Percentiles rank a stretch among this genome's conserved stretches.
phyloP scores from a whole-genome alignment of 2,888 invertebrate species.

The Cheilosia scutellata region DNA sequence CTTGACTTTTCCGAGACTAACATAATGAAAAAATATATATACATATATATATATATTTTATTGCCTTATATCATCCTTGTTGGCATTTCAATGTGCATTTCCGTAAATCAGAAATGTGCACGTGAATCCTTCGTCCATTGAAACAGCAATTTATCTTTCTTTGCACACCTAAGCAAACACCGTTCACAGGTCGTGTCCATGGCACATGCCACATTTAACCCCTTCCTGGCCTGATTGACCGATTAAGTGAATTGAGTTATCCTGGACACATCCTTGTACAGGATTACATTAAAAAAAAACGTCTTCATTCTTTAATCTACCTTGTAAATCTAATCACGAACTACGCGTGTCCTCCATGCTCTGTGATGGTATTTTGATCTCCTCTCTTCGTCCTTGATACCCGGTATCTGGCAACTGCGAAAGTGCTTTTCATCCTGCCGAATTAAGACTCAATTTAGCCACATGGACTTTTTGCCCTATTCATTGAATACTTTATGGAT shows the following conservation, averaged over 20 bases:
- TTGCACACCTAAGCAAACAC: slow-evolving; percentile 21
- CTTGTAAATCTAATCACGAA: slow-evolving; percentile 55
- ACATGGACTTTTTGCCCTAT: slow-evolving; percentile 11
- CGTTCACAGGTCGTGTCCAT: slow-evolving; percentile 32
- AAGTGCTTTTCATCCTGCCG: slow-evolving; percentile 24
- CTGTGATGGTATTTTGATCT: slow-evolving; percentile 31
- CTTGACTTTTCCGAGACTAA: slow-evolving; percentile 20
- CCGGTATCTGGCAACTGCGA: slow-evolving; percentile 38
- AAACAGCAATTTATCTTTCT: slow-evolving; percentile 29
- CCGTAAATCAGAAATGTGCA: slow-evolving; percentile 8
- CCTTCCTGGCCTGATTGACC: slow-evolving; percentile 55
- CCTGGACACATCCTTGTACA: slow-evolving; percentile 61
- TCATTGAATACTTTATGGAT: slow-evolving; percentile 68
- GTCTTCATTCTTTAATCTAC: slow-evolving; percentile 13
- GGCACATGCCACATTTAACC: slow-evolving; percentile 51
- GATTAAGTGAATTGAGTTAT: slow-evolving; percentile 68
- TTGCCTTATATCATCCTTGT: background rate
- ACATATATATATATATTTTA: background rate
- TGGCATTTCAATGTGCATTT: slow-evolving; percentile 11
- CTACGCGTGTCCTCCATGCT: slow-evolving; percentile 58
- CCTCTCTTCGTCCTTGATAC: slow-evolving; percentile 10
- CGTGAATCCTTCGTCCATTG: slow-evolving; percentile 12
- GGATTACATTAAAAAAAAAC: slow-evolving; percentile 30
- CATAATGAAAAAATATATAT: background rate
- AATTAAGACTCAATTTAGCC: slow-evolving; percentile 26